Base-by-base conservation (phyloP, 2,113 vertebrate species). In the Bos indicus region DNA sequence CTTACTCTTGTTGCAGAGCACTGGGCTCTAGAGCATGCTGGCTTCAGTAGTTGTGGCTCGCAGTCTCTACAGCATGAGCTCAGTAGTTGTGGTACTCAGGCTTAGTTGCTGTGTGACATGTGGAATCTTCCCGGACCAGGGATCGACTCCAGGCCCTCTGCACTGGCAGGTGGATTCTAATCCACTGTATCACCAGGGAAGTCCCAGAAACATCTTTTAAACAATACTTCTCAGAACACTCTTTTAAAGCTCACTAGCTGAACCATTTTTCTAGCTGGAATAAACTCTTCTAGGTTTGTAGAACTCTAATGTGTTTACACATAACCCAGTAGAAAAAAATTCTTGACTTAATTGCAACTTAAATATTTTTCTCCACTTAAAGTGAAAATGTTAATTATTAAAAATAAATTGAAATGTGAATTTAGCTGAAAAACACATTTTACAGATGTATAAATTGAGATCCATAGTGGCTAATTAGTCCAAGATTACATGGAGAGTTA, bases 161-260 rank as follows among this genome's bases (percentile, higher is more conserved):
- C 3, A 43, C 23, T 77, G 40, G 40, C 1, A 1, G 40, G 71
- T 43, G 71, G 23, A 77, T 43, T 77, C 71, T 77, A 26, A 77
- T 15, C 71, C 71, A 77, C 71, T 26, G 23, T 77, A 77, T 43
- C 71, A 43, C 40, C 71, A 77, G 6, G 71, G 40, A 77, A 77
- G 40, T 77, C 71, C 71, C 77, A 74, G 94, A 96, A 96, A 46
- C 81, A 81, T 92, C 25, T 77, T 96, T 90, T 77, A 21, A 96
- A 90, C 2, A 97, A 67, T 30, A 54, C 17, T 62, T 90, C 85
- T 92, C 43, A 96, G 30, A 59, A 88, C 51, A 30, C 57, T 88
- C 54, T 92, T 96, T 33, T 17, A 95, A 83, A 88, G 25, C 10
- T 90, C 17, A 85, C 81, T 59, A 86, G 56, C 14, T 51, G 5